Conservation (phyloP, 2,888 invertebrate species). For the Rhogogaster chlorosoma region DNA sequence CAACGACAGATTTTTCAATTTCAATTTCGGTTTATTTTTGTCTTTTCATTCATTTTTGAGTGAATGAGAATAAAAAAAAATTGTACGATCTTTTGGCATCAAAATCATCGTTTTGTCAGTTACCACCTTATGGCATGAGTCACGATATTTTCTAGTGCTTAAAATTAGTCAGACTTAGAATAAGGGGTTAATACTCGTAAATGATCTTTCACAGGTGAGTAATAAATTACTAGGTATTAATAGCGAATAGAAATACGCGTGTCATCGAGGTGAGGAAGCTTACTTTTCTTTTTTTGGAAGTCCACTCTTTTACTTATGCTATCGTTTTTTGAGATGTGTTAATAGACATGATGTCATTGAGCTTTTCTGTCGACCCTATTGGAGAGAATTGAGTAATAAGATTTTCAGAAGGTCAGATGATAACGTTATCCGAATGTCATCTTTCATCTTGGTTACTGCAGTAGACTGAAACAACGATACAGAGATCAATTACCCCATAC, state of each 20-base stretch:
- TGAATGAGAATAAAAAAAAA: too few species aligned
- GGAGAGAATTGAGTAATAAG: neutral
- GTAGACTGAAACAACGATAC: neutral
- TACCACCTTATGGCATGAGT: too few species aligned
- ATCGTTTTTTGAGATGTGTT: too few species aligned
- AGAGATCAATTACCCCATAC: neutral
- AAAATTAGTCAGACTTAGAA: neutral
- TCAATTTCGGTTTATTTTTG: too few species aligned
- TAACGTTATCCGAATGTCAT: neutral
- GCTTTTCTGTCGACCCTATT: neutral
- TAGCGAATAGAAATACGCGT: neutral
- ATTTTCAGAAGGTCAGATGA: neutral
- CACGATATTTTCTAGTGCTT: neutral
- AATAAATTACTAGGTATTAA: neutral
- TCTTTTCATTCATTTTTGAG: too few species aligned
- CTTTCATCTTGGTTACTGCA: neutral
- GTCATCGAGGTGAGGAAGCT: too few species aligned
- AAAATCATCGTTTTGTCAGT: too few species aligned
- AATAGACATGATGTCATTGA: neutral
- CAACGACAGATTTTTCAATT: too few species aligned
- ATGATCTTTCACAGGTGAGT: neutral
- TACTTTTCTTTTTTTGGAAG: too few species aligned
- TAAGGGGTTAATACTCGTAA: neutral
- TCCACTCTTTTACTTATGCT: too few species aligned
- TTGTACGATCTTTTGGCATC: too few species aligned